phyloP scores from a whole-genome alignment of 2,888 invertebrate species.

The Xanthia togata region DNA sequence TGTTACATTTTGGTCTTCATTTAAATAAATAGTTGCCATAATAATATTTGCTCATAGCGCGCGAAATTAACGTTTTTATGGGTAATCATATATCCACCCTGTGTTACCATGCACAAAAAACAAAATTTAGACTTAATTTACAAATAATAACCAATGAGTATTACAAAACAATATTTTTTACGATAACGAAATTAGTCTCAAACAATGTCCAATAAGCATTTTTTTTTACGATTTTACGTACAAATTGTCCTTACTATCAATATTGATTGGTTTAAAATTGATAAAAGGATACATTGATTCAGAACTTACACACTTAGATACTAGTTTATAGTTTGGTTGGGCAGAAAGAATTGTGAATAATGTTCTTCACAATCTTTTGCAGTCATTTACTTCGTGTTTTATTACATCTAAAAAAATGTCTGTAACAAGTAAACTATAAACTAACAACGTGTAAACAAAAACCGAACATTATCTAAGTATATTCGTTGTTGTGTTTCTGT shows the following conservation, averaged over 20 bases:
- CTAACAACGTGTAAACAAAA: constrained; percentile 7
- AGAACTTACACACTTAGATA: constrained; percentile 25
- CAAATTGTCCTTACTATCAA: constrained; percentile 59
- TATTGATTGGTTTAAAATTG: constrained; percentile 57
- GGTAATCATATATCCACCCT: constrained; percentile 79
- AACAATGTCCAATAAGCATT: constrained; percentile 27
- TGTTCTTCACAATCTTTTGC: neutral
- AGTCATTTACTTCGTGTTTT: constrained; percentile 4
- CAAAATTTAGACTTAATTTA: constrained; percentile 72
- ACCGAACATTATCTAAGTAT: constrained; percentile 12
- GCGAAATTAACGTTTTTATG: constrained; percentile 63
- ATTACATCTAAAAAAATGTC: neutral
- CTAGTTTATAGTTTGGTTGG: constrained; percentile 33
- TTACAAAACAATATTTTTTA: constrained; percentile 68
- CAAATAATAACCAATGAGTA: constrained; percentile 78
- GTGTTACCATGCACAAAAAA: constrained; percentile 81
- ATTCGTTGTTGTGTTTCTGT: constrained; percentile 31
- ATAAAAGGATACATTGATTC: constrained; percentile 49
- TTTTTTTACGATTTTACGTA: constrained; percentile 26
- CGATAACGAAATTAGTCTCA: constrained; percentile 51
- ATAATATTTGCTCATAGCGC: constrained; percentile 60
- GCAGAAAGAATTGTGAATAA: neutral
- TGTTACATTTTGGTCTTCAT: constrained; percentile 73
- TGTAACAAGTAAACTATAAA: constrained; percentile 29
- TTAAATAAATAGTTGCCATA: constrained; percentile 62